Conservation (phyloP, 2,797 vertebrate species). For the Epinephelus awoara region DNA sequence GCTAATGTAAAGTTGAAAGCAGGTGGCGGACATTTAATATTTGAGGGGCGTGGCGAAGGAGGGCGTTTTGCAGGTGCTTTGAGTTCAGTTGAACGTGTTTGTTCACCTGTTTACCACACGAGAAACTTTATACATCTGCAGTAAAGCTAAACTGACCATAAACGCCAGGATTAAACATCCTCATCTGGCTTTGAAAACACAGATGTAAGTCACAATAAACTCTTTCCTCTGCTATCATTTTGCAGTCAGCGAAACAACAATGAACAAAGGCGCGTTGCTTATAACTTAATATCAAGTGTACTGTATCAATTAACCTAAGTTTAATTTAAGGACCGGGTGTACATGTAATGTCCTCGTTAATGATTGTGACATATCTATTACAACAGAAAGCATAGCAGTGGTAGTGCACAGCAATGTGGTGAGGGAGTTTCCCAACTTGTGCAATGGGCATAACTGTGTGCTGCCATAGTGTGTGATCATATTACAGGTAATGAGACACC, state of each 20-base stretch:
- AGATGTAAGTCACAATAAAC: not conserved
- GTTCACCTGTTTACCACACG: not conserved
- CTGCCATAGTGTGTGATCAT: conserved; percentile 60
- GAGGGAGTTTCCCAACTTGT: conserved; percentile 36
- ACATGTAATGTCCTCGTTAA: not conserved
- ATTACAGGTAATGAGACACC: conserved; percentile 81
- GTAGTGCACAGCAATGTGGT: not conserved
- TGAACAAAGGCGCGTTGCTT: not conserved
- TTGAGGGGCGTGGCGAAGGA: conserved; percentile 70
- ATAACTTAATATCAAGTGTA: not conserved
- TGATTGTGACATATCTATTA: not conserved
- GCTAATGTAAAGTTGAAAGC: conserved; percentile 44
- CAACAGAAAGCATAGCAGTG: not conserved
- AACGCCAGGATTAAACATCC: not conserved
- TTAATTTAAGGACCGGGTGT: not conserved
- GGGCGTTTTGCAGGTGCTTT: conserved; percentile 64
- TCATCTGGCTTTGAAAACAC: not conserved
- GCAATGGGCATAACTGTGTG: conserved; percentile 4
- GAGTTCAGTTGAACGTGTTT: not conserved
- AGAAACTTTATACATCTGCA: not conserved
- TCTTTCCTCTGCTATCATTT: not conserved
- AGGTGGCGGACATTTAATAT: conserved; percentile 62
- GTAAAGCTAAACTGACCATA: no score
- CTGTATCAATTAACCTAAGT: not conserved
- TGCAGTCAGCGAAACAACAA: not conserved